Evolutionary conservation across 1,140 invertebrate species (phyloP), one percentile per base, ranked within the genome.

Genomic region (Calephelis virginiensis): DNA sequence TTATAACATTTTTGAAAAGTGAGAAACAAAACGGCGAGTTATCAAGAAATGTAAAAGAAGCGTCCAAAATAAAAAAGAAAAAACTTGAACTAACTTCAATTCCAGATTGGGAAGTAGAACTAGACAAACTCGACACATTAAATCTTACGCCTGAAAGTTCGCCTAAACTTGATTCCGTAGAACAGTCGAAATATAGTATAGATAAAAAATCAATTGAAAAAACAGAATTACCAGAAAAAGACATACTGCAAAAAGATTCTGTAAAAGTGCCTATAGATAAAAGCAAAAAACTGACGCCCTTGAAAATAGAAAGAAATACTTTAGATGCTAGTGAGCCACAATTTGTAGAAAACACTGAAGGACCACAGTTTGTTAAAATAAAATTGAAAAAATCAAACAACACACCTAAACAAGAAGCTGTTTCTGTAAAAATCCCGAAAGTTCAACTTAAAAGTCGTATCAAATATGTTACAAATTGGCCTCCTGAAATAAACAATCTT

Each of bases 21-120:
- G 92, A 93, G 75, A 86, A 89, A 68, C 90, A 95, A 84, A 90
- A 92, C 77, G 95, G 95, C 38, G 92, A 94, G 68, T 71, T 96
- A 14, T 95, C 94, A 0, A 91, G 95, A 85, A 96, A 95, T 85
- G 87, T 94, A 0, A 92, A 94, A 83, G 95, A 95, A 89, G 94
- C 94, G 3, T 76, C 93, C 49, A 93, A 94, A 84, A 70, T 94
- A 5, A 95, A 93, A 83, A 94, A 91, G 63, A 95, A 94, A 80
- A 92, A 92, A 70, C 56, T 92, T 47, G 85, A 92, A 61, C 81
- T 92, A 48, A 83, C 83, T 71, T 77, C 92, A 64, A 63, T 90
- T 49, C 84, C 82, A 10, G 91, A 93, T 64, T 74, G 91, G 53
- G 92, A 93, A 82, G 72, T 92, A n/a, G 90, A 92, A 67, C 80